phyloP scores from a whole-genome alignment of 1,140 invertebrate species.

The Drosophila lacteicornis region DNA sequence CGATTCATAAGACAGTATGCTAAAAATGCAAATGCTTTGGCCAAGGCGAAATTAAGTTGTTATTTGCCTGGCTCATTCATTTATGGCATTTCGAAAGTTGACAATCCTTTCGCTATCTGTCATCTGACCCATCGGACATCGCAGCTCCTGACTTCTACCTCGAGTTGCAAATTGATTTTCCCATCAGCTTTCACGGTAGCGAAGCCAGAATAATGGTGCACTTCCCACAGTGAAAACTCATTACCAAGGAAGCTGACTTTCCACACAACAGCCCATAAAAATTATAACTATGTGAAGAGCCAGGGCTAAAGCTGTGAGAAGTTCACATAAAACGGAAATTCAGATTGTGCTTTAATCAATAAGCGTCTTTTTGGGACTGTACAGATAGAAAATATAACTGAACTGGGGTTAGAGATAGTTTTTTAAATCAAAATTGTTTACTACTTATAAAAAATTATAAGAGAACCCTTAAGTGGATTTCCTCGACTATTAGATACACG shows the following conservation, averaged over 20 bases:
- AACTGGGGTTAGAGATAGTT: neutral
- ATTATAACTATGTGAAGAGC: conserved; percentile 17
- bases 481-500: neutral
- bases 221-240: conserved; percentile 19
- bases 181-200: conserved; percentile 25
- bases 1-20: conserved; percentile 42
- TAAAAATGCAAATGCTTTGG: conserved; percentile 55
- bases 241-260: conserved; percentile 4
- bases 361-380: conserved; percentile 1
- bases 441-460: neutral
- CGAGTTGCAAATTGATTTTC: conserved; percentile 38
- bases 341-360: conserved; percentile 29
- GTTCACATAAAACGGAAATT: conserved; percentile 17
- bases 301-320: conserved; percentile 7
- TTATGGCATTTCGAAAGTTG: conserved; percentile 69
- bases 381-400: neutral
- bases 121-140: conserved; percentile 36
- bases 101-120: conserved; percentile 53
- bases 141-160: conserved; percentile 13
- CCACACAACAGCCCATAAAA: conserved; percentile 34
- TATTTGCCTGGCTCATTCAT: conserved; percentile 45
- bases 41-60: conserved; percentile 70
- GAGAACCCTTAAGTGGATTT: neutral
- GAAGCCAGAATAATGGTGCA: conserved; percentile 16
- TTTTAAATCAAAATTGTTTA: neutral